Percentiles rank a stretch among this genome's conserved stretches.
phyloP scores from a whole-genome alignment of 1,140 invertebrate genomes.

The Drosophila fuyamai region DNA sequence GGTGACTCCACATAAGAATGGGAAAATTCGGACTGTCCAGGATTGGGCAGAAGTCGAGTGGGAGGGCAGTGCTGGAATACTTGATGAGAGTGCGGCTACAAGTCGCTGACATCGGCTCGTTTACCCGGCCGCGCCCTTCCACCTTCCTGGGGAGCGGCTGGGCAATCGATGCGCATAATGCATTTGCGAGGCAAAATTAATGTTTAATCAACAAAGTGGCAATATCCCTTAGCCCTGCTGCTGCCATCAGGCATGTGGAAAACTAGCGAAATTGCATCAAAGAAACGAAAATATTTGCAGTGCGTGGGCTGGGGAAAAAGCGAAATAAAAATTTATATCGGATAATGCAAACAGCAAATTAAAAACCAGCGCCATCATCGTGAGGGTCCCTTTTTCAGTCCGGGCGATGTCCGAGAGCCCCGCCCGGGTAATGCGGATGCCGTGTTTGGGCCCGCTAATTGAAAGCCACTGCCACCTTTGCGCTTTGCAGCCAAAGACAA shows the following conservation, averaged over 20 bases:
- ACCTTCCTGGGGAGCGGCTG: not conserved
- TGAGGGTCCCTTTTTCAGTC: not conserved
- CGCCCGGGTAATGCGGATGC: slow-evolving; percentile 7
- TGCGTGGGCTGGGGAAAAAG: slow-evolving; percentile 50
- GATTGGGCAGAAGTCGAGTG: too few species aligned
- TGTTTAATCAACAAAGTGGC: slow-evolving; percentile 71
- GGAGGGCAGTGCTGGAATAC: too few species aligned
- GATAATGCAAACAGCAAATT: slow-evolving; percentile 79
- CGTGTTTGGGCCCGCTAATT: slow-evolving; percentile 63
- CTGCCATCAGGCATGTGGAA: slow-evolving; percentile 27
- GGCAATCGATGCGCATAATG: slow-evolving; percentile 38
- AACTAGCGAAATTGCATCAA: slow-evolving; percentile 74
- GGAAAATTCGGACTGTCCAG: too few species aligned
- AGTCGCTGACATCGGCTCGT: not conserved
- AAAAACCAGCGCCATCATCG: slow-evolving; percentile 55
- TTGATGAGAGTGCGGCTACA: too few species aligned
- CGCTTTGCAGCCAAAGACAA: slow-evolving; percentile 80
- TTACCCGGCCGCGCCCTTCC: too few species aligned
- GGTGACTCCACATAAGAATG: slow-evolving; percentile 1
- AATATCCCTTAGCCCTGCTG: not conserved
- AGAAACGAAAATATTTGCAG: slow-evolving; percentile 73
- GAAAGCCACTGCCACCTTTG: slow-evolving; percentile 63
- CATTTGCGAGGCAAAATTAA: slow-evolving; percentile 61
- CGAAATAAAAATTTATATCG: slow-evolving; percentile 47
- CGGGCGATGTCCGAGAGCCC: not conserved